Percentiles rank a stretch among this genome's conserved stretches.
These are phyloP conservation scores for Drosophila hamatofila DNA, from an alignment of 2,888 invertebrate genomes.

Conservation along the genomic window DNA sequence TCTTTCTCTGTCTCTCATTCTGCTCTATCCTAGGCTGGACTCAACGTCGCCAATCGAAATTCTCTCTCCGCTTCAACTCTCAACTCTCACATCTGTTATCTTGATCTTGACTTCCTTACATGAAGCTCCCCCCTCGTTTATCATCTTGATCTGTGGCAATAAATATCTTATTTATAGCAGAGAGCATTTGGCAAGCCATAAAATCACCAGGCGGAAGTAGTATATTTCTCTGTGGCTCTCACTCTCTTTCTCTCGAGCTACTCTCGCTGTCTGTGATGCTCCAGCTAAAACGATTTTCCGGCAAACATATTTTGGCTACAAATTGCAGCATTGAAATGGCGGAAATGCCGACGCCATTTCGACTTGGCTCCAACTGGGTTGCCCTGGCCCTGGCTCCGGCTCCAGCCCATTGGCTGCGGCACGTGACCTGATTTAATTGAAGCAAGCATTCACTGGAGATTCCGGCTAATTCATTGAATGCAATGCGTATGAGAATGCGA, in stretches of 20 bases:
- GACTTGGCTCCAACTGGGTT: conserved; percentile 12
- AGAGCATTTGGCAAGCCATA: conserved; percentile 4
- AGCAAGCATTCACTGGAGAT: conserved; percentile 11
- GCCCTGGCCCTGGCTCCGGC: no score
- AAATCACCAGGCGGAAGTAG: conserved; percentile 9
- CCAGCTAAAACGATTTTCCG: conserved; percentile 16
- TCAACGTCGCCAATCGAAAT: neutral
- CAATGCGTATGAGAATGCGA: conserved; percentile 24
- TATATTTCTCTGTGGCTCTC: neutral
- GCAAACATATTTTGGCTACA: conserved; percentile 31
- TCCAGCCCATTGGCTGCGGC: conserved; percentile 9
- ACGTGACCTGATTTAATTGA: conserved; percentile 55
- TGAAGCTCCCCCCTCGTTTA: neutral
- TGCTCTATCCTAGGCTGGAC: no score
- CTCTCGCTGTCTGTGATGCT: neutral
- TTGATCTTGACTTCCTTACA: neutral
- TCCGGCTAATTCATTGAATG: conserved; percentile 26
- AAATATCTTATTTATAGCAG: neutral
- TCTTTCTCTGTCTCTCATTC: no score
- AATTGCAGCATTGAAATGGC: conserved; percentile 38
- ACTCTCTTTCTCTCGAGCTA: neutral
- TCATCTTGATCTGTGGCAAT: conserved; percentile 2
- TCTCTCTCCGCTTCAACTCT: neutral
- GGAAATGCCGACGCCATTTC: conserved; percentile 39
- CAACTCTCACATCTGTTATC: neutral